phyloP scores from a whole-genome alignment of 2,888 invertebrate genomes.

The Macroteleia sp. region DNA sequence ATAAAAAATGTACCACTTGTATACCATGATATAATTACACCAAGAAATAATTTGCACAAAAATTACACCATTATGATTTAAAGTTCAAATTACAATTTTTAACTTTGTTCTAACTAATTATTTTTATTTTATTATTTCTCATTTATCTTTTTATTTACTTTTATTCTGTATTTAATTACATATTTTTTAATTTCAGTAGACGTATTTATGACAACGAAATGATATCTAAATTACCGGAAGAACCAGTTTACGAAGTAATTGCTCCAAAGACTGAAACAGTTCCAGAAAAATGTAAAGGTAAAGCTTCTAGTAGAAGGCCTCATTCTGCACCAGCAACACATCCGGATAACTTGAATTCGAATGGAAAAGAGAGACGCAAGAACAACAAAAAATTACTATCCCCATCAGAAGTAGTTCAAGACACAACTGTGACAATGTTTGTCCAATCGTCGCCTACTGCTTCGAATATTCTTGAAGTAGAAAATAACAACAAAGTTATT shows the following conservation, averaged over 20 bases:
- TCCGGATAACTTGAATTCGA: slow-evolving; percentile 38
- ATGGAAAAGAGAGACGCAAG: slow-evolving; percentile 45
- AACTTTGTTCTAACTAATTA: too few species aligned
- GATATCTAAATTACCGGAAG: slow-evolving; percentile 31
- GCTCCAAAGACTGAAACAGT: slow-evolving; percentile 44
- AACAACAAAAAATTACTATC: slow-evolving; percentile 50
- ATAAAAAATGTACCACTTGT: too few species aligned
- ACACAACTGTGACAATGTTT: slow-evolving; percentile 31
- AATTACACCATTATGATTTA: too few species aligned
- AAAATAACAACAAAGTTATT: slow-evolving; percentile 65
- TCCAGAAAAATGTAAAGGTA: slow-evolving; percentile 41
- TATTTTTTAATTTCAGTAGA: slow-evolving; percentile 18
- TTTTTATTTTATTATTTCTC: too few species aligned
- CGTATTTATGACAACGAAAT: slow-evolving; percentile 43
- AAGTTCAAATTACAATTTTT: too few species aligned
- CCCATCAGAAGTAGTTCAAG: slow-evolving; percentile 43
- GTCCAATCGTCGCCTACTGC: slow-evolving; percentile 33
- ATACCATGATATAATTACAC: too few species aligned
- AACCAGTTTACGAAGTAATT: slow-evolving; percentile 63
- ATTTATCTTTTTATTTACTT: too few species aligned
- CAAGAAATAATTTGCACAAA: too few species aligned
- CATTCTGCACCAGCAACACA: slow-evolving; percentile 58
- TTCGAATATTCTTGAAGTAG: slow-evolving; percentile 58
- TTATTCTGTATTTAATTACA: too few species aligned
- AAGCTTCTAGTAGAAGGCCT: slow-evolving; percentile 51